Conservation (phyloP, 2,797 vertebrate genomes). For the Microhierax caerulescens region DNA sequence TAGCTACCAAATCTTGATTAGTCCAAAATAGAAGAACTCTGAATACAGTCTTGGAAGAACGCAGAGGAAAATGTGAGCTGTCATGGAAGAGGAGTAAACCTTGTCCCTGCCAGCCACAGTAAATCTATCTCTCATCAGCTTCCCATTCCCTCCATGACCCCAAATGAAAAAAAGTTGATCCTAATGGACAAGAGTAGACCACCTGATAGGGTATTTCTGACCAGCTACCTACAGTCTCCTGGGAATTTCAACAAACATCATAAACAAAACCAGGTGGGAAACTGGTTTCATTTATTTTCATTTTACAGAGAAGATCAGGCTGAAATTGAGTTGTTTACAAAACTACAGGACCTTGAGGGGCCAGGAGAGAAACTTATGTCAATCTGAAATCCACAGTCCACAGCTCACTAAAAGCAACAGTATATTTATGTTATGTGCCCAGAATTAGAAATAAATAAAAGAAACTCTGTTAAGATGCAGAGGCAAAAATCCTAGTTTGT, state of each 20-base stretch:
- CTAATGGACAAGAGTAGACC: background rate
- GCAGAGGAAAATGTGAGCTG: constrained; percentile 27
- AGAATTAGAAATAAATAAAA: constrained; percentile 49
- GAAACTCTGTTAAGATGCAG: constrained; percentile 48
- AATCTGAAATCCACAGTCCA: constrained; percentile 14
- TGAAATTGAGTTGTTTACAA: constrained; percentile 49
- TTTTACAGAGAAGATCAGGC: constrained; percentile 29
- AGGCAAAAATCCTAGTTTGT: constrained; percentile 29
- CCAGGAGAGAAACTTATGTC: constrained; percentile 13
- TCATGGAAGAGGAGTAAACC: constrained; percentile 10
- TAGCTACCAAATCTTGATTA: constrained; percentile 56
- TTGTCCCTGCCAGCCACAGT: background rate
- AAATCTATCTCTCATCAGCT: background rate
- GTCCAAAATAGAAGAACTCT: constrained; percentile 19
- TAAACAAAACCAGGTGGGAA: constrained; percentile 58
- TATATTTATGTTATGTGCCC: constrained; percentile 32
- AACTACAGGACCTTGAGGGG: constrained; percentile 26
- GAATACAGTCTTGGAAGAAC: constrained; percentile 14
- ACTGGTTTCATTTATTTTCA: constrained; percentile 55
- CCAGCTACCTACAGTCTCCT: background rate
- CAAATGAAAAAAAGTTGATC: background rate
- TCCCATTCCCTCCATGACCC: background rate
- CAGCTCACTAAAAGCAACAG: constrained; percentile 10
- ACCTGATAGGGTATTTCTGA: background rate
- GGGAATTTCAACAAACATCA: constrained; percentile 37